phyloP scores from a whole-genome alignment of 2,113 vertebrate genomes.

The Mobula birostris region DNA sequence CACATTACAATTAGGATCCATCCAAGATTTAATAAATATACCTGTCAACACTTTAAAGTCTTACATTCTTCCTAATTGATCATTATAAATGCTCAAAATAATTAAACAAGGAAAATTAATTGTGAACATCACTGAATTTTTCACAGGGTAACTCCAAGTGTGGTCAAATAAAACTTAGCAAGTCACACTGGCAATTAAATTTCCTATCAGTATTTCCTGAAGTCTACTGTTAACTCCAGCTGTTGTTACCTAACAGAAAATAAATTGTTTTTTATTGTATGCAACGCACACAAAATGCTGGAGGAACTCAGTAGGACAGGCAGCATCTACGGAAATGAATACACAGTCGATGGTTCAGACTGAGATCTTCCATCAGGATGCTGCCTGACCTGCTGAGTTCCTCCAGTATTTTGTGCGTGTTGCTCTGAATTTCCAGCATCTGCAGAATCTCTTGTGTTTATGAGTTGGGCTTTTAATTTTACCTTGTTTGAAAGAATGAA shows the following conservation, averaged over 20 bases:
- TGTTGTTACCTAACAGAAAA: background rate
- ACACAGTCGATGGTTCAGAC: too few relatives aligned
- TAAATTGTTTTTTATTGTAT: background rate
- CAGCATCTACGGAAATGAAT: too few relatives aligned
- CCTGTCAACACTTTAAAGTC: background rate
- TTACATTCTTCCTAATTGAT: background rate
- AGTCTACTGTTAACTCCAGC: constrained; percentile 15
- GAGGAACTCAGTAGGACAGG: too few relatives aligned
- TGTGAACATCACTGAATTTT: background rate
- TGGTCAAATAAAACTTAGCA: background rate
- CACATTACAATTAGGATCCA: background rate
- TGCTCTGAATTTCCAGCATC: too few relatives aligned
- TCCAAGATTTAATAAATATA: background rate
- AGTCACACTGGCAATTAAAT: background rate
- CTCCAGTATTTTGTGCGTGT: too few relatives aligned
- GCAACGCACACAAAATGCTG: too few relatives aligned
- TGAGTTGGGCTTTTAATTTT: background rate
- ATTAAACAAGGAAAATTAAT: constrained; percentile 14
- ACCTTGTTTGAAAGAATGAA: background rate
- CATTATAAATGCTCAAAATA: background rate
- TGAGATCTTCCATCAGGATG: too few relatives aligned
- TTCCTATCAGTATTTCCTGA: background rate
- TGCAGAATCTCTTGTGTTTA: too few relatives aligned
- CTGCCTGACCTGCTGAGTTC: too few relatives aligned
- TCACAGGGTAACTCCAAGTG: background rate